Percentiles rank a stretch among this genome's conserved stretches.
These are phyloP conservation scores for Podotricha telesiphe DNA, from an alignment of 2,888 invertebrate species.

Conservation along the genomic window DNA sequence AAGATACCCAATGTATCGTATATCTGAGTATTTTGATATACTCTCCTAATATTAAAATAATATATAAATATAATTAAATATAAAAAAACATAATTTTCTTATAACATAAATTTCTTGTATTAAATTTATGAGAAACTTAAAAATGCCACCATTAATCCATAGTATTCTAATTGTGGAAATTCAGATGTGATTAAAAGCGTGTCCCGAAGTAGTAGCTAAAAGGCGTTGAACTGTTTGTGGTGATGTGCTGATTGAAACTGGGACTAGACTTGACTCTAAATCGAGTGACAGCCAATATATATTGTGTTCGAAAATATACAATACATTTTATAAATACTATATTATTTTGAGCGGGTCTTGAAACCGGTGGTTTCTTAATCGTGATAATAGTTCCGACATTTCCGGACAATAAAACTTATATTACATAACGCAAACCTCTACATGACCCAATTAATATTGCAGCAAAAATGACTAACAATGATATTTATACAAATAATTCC, in stretches of 20 bases:
- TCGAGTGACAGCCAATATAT: background rate
- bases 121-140: background rate
- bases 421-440: background rate
- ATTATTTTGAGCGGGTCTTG: too few species aligned
- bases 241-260: conserved; percentile 18
- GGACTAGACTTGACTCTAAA: background rate
- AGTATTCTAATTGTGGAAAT: background rate
- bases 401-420: too few species aligned
- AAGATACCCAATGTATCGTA: too few species aligned
- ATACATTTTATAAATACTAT: too few species aligned
- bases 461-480: background rate
- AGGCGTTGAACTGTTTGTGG: conserved; percentile 15
- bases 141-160: background rate
- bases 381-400: too few species aligned
- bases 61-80: too few species aligned
- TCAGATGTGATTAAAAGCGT: background rate
- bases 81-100: too few species aligned
- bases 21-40: too few species aligned
- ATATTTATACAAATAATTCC: background rate
- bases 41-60: too few species aligned
- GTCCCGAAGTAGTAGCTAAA: background rate
- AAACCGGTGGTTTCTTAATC: too few species aligned
- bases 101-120: background rate
- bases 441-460: background rate
- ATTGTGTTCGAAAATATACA: background rate